Evolutionary conservation across 2,888 invertebrate genomes (phyloP).

Genomic region (Oligia fasciuncula): DNA sequence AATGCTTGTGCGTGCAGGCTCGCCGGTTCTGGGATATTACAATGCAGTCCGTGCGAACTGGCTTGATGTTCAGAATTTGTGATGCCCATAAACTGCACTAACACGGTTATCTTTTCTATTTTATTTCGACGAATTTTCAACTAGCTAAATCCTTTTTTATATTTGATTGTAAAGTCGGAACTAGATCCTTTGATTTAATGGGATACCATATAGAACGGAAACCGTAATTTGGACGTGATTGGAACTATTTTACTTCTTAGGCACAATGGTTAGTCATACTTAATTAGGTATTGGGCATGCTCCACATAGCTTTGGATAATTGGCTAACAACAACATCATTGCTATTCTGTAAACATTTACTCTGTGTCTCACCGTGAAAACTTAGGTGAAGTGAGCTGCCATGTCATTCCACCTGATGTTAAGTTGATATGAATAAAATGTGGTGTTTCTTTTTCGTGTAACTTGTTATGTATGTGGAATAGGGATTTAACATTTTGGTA

Average conservation of each 20-base stretch:
- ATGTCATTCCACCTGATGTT: no score
- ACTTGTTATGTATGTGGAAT: no score
- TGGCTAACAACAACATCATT: neutral
- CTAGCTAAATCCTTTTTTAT: neutral
- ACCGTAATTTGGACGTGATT: slow-evolving; percentile 11
- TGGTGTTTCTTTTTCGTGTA: no score
- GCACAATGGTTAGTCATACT: no score
- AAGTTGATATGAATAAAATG: no score
- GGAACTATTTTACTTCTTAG: slow-evolving; percentile 6
- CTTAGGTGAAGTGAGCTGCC: no score
- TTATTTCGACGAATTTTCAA: slow-evolving; percentile 20
- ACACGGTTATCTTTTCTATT: slow-evolving; percentile 73
- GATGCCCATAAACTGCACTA: slow-evolving; percentile 77
- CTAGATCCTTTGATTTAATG: slow-evolving; percentile 8
- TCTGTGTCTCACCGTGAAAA: no score
- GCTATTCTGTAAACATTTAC: no score
- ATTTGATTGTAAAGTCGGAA: neutral
- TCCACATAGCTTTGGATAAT: no score
- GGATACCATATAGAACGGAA: neutral
- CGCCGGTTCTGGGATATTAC: slow-evolving; percentile 75
- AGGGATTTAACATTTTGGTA: no score
- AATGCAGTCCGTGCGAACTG: slow-evolving; percentile 81
- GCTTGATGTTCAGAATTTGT: slow-evolving; percentile 79
- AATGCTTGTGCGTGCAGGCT: slow-evolving; percentile 76
- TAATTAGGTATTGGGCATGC: no score